A percentile compares a stretch with the other conserved stretches of the same genome.
phyloP scores from a whole-genome alignment of 2,797 vertebrate species.

The Typhlichthys subterraneus region DNA sequence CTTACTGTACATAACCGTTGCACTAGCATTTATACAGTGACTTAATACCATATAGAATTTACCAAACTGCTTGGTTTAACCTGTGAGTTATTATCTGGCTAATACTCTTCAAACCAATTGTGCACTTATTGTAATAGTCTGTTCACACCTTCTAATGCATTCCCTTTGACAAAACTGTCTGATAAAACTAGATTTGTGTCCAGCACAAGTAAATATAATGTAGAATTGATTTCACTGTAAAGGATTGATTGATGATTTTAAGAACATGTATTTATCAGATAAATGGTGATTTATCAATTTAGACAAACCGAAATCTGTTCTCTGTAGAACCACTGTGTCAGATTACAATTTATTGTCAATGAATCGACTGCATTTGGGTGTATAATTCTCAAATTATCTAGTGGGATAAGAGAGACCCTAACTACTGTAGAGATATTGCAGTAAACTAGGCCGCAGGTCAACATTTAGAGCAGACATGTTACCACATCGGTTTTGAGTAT shows the following conservation, averaged over 20 bases:
- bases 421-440: not conserved
- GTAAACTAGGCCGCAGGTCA: constrained; percentile 4
- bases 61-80: too few relatives aligned
- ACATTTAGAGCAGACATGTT: constrained; percentile 12
- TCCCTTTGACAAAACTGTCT: not conserved
- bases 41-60: not conserved
- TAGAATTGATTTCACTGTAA: not conserved
- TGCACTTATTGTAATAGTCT: not conserved
- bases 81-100: too few relatives aligned
- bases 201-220: not conserved
- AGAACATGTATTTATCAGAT: not conserved
- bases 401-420: too few relatives aligned
- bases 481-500: constrained; percentile 41
- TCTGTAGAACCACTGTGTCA: not conserved
- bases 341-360: not conserved
- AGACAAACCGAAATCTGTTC: not conserved
- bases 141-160: not conserved
- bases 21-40: too few relatives aligned
- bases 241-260: not conserved
- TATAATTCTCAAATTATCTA: not conserved
- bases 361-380: not conserved
- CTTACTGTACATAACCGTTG: too few relatives aligned
- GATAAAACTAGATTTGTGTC: not conserved
- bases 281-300: not conserved
- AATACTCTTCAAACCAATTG: too few relatives aligned